These are phyloP conservation scores for Acleris holmiana DNA, from an alignment of 2,888 invertebrate species.

Conservation along the genomic window DNA sequence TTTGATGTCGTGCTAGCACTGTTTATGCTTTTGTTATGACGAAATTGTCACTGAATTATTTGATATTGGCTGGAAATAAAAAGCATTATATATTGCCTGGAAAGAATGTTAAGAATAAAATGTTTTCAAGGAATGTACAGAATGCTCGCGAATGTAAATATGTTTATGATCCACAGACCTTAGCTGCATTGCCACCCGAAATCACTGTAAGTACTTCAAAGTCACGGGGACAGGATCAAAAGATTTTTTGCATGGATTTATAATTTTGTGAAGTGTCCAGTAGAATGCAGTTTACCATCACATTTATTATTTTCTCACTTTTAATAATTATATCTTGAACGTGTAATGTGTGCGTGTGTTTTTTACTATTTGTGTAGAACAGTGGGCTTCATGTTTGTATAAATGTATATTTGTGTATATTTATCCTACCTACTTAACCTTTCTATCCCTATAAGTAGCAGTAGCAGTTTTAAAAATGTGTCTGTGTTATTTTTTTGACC, in stretches of 20 bases:
- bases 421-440: no score
- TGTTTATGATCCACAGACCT: conserved; percentile 88
- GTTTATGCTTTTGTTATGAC: conserved; percentile 39
- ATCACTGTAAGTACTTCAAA: conserved; percentile 89
- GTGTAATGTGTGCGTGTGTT: no score
- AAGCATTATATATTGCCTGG: conserved; percentile 35
- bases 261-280: neutral
- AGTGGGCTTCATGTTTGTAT: no score
- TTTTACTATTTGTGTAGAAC: no score
- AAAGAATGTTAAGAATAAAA: conserved; percentile 35
- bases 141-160: conserved; percentile 72
- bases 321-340: no score
- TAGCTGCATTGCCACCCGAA: conserved; percentile 91
- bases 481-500: no score
- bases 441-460: no score
- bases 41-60: conserved; percentile 34
- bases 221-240: conserved; percentile 39
- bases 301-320: no score
- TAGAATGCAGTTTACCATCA: no score
- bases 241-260: conserved; percentile 16
- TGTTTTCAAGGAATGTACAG: conserved; percentile 28
- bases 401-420: no score
- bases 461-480: no score
- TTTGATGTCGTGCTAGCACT: conserved; percentile 48
- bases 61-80: conserved; percentile 28